phyloP scores from a whole-genome alignment of 2,888 invertebrate species.

The Lysandra coridon region DNA sequence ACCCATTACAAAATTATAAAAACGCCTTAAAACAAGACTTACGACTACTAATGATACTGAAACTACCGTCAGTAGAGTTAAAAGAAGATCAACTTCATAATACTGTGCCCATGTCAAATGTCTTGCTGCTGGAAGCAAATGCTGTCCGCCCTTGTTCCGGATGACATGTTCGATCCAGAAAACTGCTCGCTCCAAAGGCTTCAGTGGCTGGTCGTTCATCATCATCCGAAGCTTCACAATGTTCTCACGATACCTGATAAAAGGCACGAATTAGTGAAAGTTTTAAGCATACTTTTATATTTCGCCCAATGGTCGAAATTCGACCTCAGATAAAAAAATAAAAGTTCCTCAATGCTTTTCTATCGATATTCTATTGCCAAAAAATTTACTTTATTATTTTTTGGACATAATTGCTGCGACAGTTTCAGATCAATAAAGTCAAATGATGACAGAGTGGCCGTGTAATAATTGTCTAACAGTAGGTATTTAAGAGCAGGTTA shows the following conservation, averaged over 20 bases:
- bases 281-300: too few relatives aligned
- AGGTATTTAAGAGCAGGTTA: too few relatives aligned
- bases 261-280: neutral
- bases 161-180: constrained; percentile 70
- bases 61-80: neutral
- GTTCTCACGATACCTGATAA: constrained; percentile 47
- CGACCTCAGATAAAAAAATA: too few relatives aligned
- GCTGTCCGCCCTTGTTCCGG: constrained; percentile 56
- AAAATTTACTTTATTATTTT: too few relatives aligned
- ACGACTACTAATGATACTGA: neutral
- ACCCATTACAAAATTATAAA: neutral
- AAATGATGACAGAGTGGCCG: too few relatives aligned
- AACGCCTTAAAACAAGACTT: neutral
- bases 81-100: constrained; percentile 26
- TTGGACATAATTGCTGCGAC: too few relatives aligned
- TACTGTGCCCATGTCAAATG: constrained; percentile 47
- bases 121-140: constrained; percentile 54
- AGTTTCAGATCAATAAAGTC: too few relatives aligned
- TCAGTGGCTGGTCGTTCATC: constrained; percentile 59
- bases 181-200: constrained; percentile 58
- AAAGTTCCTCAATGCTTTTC: too few relatives aligned
- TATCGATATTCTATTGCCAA: too few relatives aligned
- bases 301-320: too few relatives aligned
- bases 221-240: constrained; percentile 46
- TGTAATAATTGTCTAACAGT: too few relatives aligned